Evolutionary conservation across 2,888 invertebrate species (phyloP).

Genomic region (Agrotis ipsilon): DNA sequence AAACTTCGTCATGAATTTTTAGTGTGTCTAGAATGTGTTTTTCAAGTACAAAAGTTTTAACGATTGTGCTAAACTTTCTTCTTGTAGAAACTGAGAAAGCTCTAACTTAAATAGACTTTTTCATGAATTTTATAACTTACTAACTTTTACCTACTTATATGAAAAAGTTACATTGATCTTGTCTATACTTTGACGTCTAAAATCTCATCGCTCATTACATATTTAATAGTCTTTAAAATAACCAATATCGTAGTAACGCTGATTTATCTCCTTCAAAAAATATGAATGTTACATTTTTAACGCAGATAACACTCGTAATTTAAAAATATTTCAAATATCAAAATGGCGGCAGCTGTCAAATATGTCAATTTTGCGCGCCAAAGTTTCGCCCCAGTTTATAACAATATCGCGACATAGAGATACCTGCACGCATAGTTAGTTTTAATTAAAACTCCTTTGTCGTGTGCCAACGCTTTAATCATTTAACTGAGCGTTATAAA

Average conservation of each 20-base stretch:
- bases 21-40: neutral
- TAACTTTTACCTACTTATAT: no score
- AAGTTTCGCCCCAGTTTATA: conserved; percentile 36
- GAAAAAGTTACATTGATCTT: no score
- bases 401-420: conserved; percentile 45
- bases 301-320: neutral
- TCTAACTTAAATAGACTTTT: conserved; percentile 22
- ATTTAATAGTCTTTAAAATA: neutral
- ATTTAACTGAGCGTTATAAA: conserved; percentile 48
- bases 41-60: conserved; percentile 18
- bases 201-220: neutral
- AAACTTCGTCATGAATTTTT: conserved; percentile 6
- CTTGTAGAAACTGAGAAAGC: conserved; percentile 7
- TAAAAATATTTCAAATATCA: conserved; percentile 14
- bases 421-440: conserved; percentile 58
- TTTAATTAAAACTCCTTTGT: conserved; percentile 64
- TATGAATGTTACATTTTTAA: neutral
- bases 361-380: conserved; percentile 47
- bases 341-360: conserved; percentile 52
- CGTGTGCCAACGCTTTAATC: conserved; percentile 49
- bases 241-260: neutral
- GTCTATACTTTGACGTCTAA: neutral
- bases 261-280: neutral
- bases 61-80: conserved; percentile 11
- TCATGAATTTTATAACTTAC: neutral